Conservation (phyloP, 1,140 invertebrate genomes). For the Macrostomum lignano region DNA sequence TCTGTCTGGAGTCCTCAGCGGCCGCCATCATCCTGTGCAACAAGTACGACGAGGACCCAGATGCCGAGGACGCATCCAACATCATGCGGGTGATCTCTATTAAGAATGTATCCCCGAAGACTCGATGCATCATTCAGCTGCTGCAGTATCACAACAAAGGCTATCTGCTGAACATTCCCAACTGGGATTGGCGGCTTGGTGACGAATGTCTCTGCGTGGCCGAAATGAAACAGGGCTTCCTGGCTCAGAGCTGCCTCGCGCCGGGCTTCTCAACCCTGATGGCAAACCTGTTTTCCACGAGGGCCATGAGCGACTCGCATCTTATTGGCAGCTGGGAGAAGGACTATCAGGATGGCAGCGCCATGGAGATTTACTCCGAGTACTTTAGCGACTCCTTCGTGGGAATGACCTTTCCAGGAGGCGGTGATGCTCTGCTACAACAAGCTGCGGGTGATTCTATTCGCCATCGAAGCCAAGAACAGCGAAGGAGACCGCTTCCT, state of each 20-base stretch:
- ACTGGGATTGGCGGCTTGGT: no score
- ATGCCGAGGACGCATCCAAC: slow-evolving; percentile 82
- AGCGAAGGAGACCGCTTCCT: no score
- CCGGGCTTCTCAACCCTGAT: no score
- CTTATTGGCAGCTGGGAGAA: slow-evolving; percentile 64
- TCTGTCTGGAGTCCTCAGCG: no score
- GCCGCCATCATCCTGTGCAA: no score
- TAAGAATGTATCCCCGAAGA: slow-evolving; percentile 93
- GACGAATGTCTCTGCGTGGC: no score
- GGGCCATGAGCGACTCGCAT: no score
- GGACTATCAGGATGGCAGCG: slow-evolving; percentile 91
- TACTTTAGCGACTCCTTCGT: slow-evolving; percentile 85
- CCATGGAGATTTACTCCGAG: slow-evolving; percentile 98
- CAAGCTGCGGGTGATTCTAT: slow-evolving; percentile 29
- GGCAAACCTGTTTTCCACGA: no score
- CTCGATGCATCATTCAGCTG: slow-evolving; percentile 86
- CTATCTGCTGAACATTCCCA: no score
- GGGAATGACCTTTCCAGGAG: slow-evolving; percentile 88
- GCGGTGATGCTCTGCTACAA: slow-evolving; percentile 72
- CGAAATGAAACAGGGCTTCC: no score
- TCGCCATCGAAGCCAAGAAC: no score
- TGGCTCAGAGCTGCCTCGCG: no score
- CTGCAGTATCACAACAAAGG: slow-evolving; percentile 99
- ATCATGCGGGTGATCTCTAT: slow-evolving; percentile 98
- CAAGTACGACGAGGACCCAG: slow-evolving; percentile 93